A percentile compares a stretch with the other conserved stretches of the same genome.
Conservation (phyloP, 2,113 vertebrate species). For the Menura novaehollandiae region DNA sequence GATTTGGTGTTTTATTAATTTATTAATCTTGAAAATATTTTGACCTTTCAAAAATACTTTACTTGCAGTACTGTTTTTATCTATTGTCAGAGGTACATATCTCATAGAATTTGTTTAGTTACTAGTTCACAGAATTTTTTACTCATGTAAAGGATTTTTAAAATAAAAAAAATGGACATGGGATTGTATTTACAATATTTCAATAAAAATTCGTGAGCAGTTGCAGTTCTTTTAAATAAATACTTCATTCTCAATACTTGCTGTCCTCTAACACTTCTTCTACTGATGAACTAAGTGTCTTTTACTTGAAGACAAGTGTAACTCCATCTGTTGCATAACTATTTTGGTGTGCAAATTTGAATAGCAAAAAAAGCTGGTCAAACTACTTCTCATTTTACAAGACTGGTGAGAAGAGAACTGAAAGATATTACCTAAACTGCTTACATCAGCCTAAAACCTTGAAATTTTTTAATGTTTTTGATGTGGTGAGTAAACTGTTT, state of each 20-base stretch:
- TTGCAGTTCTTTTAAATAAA: neutral
- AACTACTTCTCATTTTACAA: neutral
- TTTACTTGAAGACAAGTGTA: neutral
- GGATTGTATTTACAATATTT: neutral
- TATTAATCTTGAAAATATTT: neutral
- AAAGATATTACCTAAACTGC: neutral
- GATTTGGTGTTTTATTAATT: neutral
- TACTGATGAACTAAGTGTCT: neutral
- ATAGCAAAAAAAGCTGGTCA: neutral
- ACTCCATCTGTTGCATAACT: neutral
- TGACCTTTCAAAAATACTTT: neutral
- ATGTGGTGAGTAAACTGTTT: neutral
- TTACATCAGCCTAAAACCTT: neutral
- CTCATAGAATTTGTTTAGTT: neutral
- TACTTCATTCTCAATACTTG: neutral
- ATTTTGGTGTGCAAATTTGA: neutral
- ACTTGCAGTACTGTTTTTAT: neutral
- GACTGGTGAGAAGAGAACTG: neutral
- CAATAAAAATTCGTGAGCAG: neutral
- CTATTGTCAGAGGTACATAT: neutral
- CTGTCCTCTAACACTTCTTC: neutral
- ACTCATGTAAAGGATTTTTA: neutral
- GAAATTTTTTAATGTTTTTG: neutral
- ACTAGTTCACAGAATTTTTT: neutral
- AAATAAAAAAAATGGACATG: neutral